Conservation (phyloP, 2,888 invertebrate species). For the Apoda limacodes region DNA sequence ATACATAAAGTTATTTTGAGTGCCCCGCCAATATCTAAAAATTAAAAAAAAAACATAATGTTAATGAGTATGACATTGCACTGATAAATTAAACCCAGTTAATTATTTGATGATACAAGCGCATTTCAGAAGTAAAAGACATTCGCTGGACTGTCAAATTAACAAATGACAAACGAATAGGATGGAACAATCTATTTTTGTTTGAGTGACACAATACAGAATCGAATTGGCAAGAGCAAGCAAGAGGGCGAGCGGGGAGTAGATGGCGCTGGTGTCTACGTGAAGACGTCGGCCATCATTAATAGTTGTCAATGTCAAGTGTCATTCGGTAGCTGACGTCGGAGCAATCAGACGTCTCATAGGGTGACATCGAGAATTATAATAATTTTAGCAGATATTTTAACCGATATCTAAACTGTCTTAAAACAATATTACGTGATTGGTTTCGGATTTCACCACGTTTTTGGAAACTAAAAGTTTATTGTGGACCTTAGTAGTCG, state of each 20-base stretch:
- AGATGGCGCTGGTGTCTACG: conserved; percentile 25
- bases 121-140: too few species aligned
- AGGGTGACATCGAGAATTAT: conserved; percentile 25
- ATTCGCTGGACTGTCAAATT: conserved; percentile 6
- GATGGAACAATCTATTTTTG: conserved; percentile 22
- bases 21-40: too few species aligned
- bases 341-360: conserved; percentile 17
- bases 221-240: conserved; percentile 20
- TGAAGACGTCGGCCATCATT: conserved; percentile 30
- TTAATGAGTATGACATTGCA: too few species aligned
- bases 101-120: too few species aligned
- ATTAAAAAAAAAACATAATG: too few species aligned
- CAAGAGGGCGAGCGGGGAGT: conserved; percentile 14
- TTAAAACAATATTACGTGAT: not conserved
- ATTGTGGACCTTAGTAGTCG: too few species aligned
- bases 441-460: too few species aligned
- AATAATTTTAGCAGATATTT: conserved; percentile 24
- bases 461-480: too few species aligned
- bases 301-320: conserved; percentile 33
- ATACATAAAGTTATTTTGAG: too few species aligned
- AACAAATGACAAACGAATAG: conserved; percentile 19
- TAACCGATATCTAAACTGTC: conserved; percentile 13
- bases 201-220: conserved; percentile 22
- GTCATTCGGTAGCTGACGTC: conserved; percentile 18
- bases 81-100: too few species aligned